These are phyloP conservation scores for Anthopleura sola DNA, from an alignment of 64 coral and sea anemone species.

Conservation along the genomic window DNA sequence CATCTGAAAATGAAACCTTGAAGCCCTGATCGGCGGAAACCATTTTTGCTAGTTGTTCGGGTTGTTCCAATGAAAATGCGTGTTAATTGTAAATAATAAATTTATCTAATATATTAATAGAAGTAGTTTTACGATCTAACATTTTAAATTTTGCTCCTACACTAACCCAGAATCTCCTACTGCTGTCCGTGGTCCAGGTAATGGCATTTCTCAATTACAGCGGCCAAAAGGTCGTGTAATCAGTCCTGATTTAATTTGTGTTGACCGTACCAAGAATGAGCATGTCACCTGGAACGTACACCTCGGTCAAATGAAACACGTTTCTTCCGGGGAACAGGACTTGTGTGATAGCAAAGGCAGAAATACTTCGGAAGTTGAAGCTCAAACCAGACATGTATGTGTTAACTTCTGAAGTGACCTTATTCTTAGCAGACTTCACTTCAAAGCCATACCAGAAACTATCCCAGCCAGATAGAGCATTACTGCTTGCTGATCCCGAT, in stretches of 20 bases:
- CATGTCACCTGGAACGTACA: constrained; percentile 45
- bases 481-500: constrained; percentile 16
- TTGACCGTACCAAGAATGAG: constrained; percentile 30
- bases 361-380: constrained; percentile 48
- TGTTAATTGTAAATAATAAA: too few relatives aligned
- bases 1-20: too few relatives aligned
- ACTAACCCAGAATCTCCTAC: background rate
- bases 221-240: background rate
- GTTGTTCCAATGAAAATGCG: too few relatives aligned
- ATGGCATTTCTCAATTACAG: background rate
- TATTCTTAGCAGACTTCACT: constrained; percentile 23
- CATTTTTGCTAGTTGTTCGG: too few relatives aligned
- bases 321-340: constrained; percentile 35
- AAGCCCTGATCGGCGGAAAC: too few relatives aligned
- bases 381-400: constrained; percentile 29
- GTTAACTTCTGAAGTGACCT: constrained; percentile 7
- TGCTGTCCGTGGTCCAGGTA: background rate
- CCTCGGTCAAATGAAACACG: constrained; percentile 27
- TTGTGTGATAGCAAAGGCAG: constrained; percentile 41
- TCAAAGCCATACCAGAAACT: background rate
- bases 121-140: too few relatives aligned
- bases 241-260: background rate
- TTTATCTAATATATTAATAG: too few relatives aligned
- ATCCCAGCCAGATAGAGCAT: background rate
- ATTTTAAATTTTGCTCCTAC: too few relatives aligned